These are phyloP conservation scores for Brachionus sp. DNA, from an alignment of 1,140 invertebrate genomes.

Conservation along the genomic window DNA sequence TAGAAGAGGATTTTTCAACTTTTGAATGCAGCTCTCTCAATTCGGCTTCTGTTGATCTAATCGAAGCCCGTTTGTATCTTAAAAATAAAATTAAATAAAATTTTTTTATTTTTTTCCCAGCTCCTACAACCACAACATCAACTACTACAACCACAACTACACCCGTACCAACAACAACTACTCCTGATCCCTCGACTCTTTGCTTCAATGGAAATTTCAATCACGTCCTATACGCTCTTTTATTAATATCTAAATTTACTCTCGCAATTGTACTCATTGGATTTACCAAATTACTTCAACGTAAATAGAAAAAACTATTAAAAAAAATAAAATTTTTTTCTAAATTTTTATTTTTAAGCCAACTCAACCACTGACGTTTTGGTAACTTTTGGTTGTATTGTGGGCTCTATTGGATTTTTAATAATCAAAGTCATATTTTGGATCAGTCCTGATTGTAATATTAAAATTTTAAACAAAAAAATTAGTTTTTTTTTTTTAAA, in stretches of 20 bases:
- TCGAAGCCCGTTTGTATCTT: constrained; percentile 13
- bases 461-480: constrained; percentile 4
- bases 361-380: not conserved
- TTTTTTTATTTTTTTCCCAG: not conserved
- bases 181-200: not conserved
- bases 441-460: constrained; percentile 38
- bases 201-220: constrained; percentile 43
- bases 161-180: not conserved
- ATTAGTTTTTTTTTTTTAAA: not conserved
- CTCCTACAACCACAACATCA: constrained; percentile 4
- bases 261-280: constrained; percentile 10
- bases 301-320: not conserved
- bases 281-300: constrained; percentile 22
- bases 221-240: not conserved
- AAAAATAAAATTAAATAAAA: not conserved
- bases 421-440: constrained; percentile 40
- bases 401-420: constrained; percentile 5
- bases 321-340: not conserved
- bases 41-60: not conserved
- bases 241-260: not conserved
- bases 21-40: constrained; percentile 15
- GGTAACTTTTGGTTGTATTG: constrained; percentile 36
- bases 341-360: constrained; percentile 1
- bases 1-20: not conserved
- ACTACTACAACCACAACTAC: constrained; percentile 8